phyloP scores from a whole-genome alignment of 1,140 invertebrate species.

The Holotrichia oblita region DNA sequence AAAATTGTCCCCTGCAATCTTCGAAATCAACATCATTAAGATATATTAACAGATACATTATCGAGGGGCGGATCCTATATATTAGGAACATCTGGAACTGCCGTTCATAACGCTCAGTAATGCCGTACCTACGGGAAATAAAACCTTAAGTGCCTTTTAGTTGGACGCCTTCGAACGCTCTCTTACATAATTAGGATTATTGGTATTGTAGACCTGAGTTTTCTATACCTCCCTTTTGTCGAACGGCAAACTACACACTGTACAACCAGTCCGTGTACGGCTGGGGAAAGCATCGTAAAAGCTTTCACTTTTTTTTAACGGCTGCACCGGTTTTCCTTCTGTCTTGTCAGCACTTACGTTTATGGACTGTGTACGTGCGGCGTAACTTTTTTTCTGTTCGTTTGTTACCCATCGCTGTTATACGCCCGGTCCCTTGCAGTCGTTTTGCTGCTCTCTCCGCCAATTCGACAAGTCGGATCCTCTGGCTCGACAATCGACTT shows the following conservation, averaged over 20 bases:
- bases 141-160: conserved; percentile 48
- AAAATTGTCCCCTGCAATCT: not conserved
- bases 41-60: conserved; percentile 37
- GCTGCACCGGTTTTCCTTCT: conserved; percentile 45
- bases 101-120: conserved; percentile 26
- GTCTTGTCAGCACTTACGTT: conserved; percentile 50
- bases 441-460: conserved; percentile 16
- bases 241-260: conserved; percentile 35
- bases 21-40: not conserved
- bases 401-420: conserved; percentile 23
- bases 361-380: conserved; percentile 41
- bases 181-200: conserved; percentile 49
- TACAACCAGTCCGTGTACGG: not conserved
- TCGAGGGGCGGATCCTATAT: not conserved
- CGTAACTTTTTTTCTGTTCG: conserved; percentile 38
- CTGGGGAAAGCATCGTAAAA: conserved; percentile 42
- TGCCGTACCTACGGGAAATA: conserved; percentile 43
- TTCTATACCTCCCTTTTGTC: conserved; percentile 41
- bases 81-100: conserved; percentile 37
- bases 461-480: conserved; percentile 10
- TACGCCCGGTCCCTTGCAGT: not conserved
- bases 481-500: conserved; percentile 28
- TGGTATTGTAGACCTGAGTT: conserved; percentile 46
- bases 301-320: conserved; percentile 48
- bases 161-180: conserved; percentile 47